Evolutionary conservation across 2,888 invertebrate species (phyloP).

Genomic region (Noctuana brunneofusca): DNA sequence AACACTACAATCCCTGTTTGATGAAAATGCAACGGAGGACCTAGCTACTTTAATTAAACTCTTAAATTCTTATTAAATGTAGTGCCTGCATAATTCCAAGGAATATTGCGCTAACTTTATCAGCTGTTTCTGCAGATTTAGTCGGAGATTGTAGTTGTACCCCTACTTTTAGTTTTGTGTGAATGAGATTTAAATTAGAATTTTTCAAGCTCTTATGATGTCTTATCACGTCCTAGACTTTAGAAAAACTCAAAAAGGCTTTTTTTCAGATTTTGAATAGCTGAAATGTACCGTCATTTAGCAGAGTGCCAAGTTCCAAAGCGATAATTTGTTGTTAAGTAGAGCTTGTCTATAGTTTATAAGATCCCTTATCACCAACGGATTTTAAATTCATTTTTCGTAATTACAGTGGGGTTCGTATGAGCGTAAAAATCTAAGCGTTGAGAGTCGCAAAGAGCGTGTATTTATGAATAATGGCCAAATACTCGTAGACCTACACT

Average conservation of each 20-base stretch:
- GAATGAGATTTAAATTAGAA: not conserved
- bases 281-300: too few species aligned
- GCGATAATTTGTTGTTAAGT: not conserved
- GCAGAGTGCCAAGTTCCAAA: not conserved
- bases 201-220: not conserved
- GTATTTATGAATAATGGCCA: too few species aligned
- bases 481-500: too few species aligned
- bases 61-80: constrained; percentile 45
- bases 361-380: too few species aligned
- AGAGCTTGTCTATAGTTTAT: too few species aligned
- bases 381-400: too few species aligned
- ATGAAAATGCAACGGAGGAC: constrained; percentile 40
- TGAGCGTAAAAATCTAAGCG: too few species aligned
- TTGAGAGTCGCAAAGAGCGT: too few species aligned
- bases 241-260: not conserved
- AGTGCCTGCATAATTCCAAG: constrained; percentile 8
- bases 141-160: constrained; percentile 3
- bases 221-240: not conserved
- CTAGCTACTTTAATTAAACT: constrained; percentile 44
- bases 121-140: constrained; percentile 2
- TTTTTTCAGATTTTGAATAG: too few species aligned
- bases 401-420: too few species aligned
- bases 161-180: not conserved
- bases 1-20: constrained; percentile 40
- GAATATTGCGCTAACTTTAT: constrained; percentile 11